phyloP scores from a whole-genome alignment of 2,113 vertebrate species.

The Pitta sordida region DNA sequence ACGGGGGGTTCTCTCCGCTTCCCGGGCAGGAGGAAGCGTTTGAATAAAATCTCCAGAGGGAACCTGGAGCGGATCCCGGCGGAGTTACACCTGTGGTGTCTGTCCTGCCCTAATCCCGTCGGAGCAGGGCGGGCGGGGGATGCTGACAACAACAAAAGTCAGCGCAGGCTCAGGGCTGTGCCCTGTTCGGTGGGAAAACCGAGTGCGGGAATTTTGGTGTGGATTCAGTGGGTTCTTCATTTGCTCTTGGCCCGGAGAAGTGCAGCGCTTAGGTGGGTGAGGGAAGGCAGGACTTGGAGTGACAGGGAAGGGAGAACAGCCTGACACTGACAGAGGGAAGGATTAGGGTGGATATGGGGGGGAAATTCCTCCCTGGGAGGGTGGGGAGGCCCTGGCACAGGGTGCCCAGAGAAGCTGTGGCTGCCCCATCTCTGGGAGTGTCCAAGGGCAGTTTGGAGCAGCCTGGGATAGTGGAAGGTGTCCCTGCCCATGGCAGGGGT shows the following conservation, averaged over 20 bases:
- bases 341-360: background rate
- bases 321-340: background rate
- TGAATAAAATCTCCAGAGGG: background rate
- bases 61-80: background rate
- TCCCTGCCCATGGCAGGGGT: too few relatives aligned
- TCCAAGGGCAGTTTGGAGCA: too few relatives aligned
- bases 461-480: too few relatives aligned
- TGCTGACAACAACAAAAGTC: background rate
- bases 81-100: background rate
- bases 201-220: background rate
- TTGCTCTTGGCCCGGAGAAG: background rate
- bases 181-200: background rate
- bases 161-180: background rate
- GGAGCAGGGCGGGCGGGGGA: background rate
- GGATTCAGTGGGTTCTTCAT: accelerated
- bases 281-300: background rate
- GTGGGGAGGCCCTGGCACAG: accelerated
- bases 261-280: background rate
- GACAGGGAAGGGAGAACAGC: background rate
- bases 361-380: background rate
- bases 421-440: too few relatives aligned
- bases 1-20: background rate
- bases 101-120: background rate
- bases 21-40: background rate
- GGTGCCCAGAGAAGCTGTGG: too few relatives aligned